phyloP scores from a whole-genome alignment of 92 coral and sea anemone species.

The Phenganax subtilis region DNA sequence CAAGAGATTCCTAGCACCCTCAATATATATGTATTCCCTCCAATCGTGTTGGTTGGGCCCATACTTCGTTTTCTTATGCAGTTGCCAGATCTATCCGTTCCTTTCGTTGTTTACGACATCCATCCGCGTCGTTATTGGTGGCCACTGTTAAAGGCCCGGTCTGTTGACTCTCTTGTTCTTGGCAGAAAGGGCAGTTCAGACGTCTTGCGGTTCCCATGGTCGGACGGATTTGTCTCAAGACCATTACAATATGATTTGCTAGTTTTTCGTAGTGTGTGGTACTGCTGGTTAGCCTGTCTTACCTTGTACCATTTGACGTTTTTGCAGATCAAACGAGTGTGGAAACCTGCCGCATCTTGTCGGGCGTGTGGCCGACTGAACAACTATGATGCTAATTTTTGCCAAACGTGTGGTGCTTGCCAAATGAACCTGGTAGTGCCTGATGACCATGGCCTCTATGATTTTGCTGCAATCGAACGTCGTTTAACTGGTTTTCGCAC shows the following conservation, averaged over 20 bases:
- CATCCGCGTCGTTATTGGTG: too few relatives aligned
- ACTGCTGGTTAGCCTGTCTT: not conserved
- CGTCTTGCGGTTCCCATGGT: too few relatives aligned
- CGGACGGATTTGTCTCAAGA: too few relatives aligned
- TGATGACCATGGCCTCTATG: constrained; percentile 34
- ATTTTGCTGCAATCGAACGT: too few relatives aligned
- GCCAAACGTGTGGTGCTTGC: constrained; percentile 43
- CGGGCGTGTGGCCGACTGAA: constrained; percentile 45
- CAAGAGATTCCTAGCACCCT: not conserved
- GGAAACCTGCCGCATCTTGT: constrained; percentile 44
- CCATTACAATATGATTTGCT: constrained; percentile 64
- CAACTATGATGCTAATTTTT: constrained; percentile 46
- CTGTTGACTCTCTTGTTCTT: too few relatives aligned
- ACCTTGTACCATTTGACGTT: not conserved
- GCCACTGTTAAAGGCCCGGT: too few relatives aligned
- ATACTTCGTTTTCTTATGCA: not conserved
- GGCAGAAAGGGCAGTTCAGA: too few relatives aligned
- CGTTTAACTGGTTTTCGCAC: too few relatives aligned
- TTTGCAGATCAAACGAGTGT: too few relatives aligned
- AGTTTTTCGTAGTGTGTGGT: constrained; percentile 53
- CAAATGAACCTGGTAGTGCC: too few relatives aligned
- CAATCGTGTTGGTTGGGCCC: not conserved
- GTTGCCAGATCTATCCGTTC: too few relatives aligned
- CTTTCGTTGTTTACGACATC: too few relatives aligned
- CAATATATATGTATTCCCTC: constrained; percentile 6